A percentile compares a stretch with the other conserved stretches of the same genome.
phyloP scores from a whole-genome alignment of 2,888 invertebrate species.

The Orthosia incerta region DNA sequence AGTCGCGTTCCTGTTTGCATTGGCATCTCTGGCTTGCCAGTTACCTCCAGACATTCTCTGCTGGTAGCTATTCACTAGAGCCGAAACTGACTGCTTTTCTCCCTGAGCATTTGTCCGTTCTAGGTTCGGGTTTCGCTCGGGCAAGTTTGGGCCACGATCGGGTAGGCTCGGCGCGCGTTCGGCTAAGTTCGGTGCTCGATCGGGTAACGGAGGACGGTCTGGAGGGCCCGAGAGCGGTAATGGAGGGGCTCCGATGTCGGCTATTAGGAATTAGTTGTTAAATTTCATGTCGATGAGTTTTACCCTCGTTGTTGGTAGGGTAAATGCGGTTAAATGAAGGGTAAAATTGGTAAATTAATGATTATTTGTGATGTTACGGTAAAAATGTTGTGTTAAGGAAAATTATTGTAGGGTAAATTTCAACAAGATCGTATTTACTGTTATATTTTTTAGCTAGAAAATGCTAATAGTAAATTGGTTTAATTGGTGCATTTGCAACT shows the following conservation, averaged over 20 bases:
- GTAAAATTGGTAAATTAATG: conserved; percentile 12
- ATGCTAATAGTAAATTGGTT: neutral
- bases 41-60: conserved; percentile 79
- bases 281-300: conserved; percentile 16
- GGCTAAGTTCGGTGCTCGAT: conserved; percentile 70
- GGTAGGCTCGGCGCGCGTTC: conserved; percentile 74
- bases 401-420: too few species aligned
- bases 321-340: conserved; percentile 22
- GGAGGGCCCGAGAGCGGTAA: conserved; percentile 81
- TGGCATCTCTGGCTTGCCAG: conserved; percentile 74
- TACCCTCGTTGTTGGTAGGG: conserved; percentile 14
- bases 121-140: conserved; percentile 63
- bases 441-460: neutral
- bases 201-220: conserved; percentile 72
- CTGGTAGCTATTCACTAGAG: conserved; percentile 86
- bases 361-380: neutral
- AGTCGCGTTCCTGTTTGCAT: conserved; percentile 68
- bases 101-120: conserved; percentile 57
- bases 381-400: too few species aligned
- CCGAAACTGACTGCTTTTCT: conserved; percentile 82
- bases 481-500: neutral
- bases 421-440: too few species aligned
- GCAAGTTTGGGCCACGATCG: conserved; percentile 72
- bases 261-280: conserved; percentile 65
- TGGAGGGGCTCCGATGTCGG: conserved; percentile 79